phyloP scores from a whole-genome alignment of 2,113 vertebrate species.

The Fregetta grallaria region DNA sequence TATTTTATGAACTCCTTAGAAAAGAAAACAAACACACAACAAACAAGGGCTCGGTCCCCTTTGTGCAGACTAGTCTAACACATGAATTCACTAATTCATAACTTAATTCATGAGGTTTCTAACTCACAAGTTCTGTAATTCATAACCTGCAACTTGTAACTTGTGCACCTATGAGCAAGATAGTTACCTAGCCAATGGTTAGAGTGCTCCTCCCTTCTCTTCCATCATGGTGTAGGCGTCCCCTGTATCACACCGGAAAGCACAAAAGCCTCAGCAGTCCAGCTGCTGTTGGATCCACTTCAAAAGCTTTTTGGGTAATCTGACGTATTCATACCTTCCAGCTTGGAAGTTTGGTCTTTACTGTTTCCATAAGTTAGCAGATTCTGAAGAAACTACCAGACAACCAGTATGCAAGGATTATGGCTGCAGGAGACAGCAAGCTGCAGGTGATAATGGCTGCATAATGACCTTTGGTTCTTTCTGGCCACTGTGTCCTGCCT shows the following conservation, averaged over 20 bases:
- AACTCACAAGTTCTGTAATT: neutral
- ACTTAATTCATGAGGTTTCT: neutral
- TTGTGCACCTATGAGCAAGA: neutral
- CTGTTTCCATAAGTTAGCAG: neutral
- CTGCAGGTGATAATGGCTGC: neutral
- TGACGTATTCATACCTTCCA: neutral
- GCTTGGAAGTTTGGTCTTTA: neutral
- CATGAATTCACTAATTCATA: neutral
- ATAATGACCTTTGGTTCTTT: neutral
- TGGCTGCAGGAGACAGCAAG: neutral
- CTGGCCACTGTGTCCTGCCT: neutral
- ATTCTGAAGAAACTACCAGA: neutral
- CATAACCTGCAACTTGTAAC: neutral
- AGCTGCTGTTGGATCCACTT: neutral
- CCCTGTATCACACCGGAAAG: neutral
- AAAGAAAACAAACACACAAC: neutral
- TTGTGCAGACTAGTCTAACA: neutral
- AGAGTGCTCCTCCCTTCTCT: neutral
- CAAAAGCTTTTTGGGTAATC: neutral
- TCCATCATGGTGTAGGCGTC: fast-evolving
- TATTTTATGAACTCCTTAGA: neutral
- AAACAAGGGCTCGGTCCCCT: neutral
- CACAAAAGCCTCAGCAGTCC: neutral
- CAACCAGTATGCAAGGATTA: neutral
- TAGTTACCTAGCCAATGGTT: neutral